Evolutionary conservation across 2,888 invertebrate genomes (phyloP), one percentile per base, ranked within the genome.

Genomic region (Dermolepida albohirtum): DNA sequence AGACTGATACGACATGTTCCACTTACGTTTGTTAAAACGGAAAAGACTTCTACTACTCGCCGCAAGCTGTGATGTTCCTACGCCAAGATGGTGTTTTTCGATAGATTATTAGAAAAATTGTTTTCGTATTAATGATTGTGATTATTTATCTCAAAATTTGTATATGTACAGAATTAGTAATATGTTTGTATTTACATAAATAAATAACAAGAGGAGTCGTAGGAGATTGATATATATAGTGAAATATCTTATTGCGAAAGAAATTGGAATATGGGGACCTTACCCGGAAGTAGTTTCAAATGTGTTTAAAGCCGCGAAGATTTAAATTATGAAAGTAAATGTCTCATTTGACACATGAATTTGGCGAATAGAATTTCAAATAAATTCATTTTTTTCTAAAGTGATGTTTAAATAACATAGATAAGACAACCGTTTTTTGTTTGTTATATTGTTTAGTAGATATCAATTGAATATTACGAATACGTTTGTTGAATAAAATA

Each of bases 1-100:
- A 85, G 89, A 86, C 84, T 89, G 87, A 89, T 88, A 90, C 86
- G 92, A 92, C 92, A 92, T 92, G 90, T 90, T 92, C 88, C 88
- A 89, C 89, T 89, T 88, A 88, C 88, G 87, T 88, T 89, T 86
- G 89, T 87, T 87, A 88, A 72, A 89, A 89, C 89, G 89, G 89
- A 90, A 91, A 91, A 86, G 83, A 80, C 80, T 80, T 79, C 79
- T 72, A 75, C 75, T 76, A 74, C 76, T 76, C 76, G 77, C 77
- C 78, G 79, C 79, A 78, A 78, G 77, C 78, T 78, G 79, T 77
- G 78, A 79, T 80, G 78, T 81, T 80, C 78, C 81, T 87, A 85
- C 86, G 86, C 82, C 74, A 65, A 69, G 59, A 57, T 66, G 64
- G 71, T 64, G 39, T 52, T 34, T 44, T 52, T 34, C 34, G 43